Percentiles rank a stretch among this genome's conserved stretches.
phyloP scores from a whole-genome alignment of 2,888 invertebrate genomes.

The Megalurothrips usitatus region DNA sequence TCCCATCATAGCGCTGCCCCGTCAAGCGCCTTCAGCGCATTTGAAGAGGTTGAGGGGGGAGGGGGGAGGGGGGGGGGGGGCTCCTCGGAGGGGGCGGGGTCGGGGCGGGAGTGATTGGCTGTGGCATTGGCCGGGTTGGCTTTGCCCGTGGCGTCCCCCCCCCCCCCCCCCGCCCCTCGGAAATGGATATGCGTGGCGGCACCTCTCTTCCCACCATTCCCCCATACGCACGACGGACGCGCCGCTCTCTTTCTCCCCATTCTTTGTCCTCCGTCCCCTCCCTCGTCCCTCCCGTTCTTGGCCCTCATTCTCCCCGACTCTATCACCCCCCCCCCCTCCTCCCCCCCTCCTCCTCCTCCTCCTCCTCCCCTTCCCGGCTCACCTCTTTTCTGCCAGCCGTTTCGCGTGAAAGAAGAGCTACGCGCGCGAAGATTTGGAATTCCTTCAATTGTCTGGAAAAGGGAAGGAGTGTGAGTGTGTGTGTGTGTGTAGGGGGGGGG shows the following conservation, averaged over 20 bases:
- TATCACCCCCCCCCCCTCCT: not conserved
- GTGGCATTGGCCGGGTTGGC: too few relatives aligned
- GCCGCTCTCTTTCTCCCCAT: not conserved
- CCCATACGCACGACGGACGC: too few relatives aligned
- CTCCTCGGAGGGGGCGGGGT: not conserved
- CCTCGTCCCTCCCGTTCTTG: not conserved
- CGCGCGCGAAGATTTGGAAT: constrained; percentile 16
- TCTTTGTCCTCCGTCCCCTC: not conserved
- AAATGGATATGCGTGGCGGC: too few relatives aligned
- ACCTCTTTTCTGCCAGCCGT: constrained; percentile 1
- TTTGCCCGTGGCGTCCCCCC: too few relatives aligned
- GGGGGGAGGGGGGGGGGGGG: too few relatives aligned
- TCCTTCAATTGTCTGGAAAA: constrained; percentile 13
- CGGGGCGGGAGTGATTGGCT: not conserved
- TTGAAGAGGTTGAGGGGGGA: too few relatives aligned
- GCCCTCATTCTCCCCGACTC: not conserved
- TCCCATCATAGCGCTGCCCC: too few relatives aligned
- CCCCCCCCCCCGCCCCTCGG: not conserved
- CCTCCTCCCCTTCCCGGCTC: not conserved
- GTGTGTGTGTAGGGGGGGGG: too few relatives aligned
- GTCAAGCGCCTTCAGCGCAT: too few relatives aligned
- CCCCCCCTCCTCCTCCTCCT: not conserved
- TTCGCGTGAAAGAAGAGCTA: constrained; percentile 15
- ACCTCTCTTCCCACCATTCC: too few relatives aligned
- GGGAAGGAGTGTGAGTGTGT: not conserved